Conservation (phyloP, 2,113 vertebrate species). For the Silurus meridionalis region DNA sequence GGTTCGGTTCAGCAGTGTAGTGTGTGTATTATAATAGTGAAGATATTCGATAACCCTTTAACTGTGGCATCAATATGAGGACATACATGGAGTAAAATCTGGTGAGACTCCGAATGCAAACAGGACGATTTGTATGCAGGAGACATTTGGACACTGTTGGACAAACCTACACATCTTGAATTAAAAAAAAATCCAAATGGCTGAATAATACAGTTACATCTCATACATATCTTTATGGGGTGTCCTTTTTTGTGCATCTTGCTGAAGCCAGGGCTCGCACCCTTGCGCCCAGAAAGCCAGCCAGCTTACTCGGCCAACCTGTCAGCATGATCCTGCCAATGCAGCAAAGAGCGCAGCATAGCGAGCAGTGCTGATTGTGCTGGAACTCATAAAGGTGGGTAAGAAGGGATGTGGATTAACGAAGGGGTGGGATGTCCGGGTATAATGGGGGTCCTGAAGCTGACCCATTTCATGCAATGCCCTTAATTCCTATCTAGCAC, state of each 20-base stretch:
- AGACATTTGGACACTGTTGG: too few species aligned
- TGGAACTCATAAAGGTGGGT: neutral
- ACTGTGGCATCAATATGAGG: too few species aligned
- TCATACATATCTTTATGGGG: neutral
- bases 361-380: neutral
- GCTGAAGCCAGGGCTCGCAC: constrained; percentile 18
- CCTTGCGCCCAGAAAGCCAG: constrained; percentile 42
- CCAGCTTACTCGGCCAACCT: constrained; percentile 68
- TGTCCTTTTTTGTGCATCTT: neutral
- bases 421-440: neutral
- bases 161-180: too few species aligned
- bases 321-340: constrained; percentile 69
- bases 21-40: too few species aligned
- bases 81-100: too few species aligned
- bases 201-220: neutral
- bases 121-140: too few species aligned
- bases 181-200: too few species aligned
- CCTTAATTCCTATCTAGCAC: neutral
- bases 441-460: neutral
- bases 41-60: too few species aligned
- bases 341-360: constrained; percentile 64
- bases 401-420: too few species aligned
- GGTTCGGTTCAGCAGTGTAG: too few species aligned
- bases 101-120: too few species aligned
- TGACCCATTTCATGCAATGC: neutral